Evolutionary conservation across 2,888 invertebrate genomes (phyloP), one percentile per base, ranked within the genome.

Genomic region (Acrobasis suavella): DNA sequence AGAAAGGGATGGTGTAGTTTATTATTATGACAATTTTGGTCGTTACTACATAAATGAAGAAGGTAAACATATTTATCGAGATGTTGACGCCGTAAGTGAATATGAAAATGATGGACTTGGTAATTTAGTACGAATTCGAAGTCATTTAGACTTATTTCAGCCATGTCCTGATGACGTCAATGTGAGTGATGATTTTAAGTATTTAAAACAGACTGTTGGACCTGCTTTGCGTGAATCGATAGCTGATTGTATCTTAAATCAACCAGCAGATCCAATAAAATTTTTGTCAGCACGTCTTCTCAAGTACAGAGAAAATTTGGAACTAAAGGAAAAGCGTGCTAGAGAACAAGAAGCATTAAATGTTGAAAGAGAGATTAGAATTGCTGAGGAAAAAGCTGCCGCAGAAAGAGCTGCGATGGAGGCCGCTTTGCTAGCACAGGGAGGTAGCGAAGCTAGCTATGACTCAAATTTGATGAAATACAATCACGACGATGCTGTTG

Each of bases 41-140:
- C 84, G 91, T 16, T 92, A 91, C 71, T 91, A 87, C 66, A 77
- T 89, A 37, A 80, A 91, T 67, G 71, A 72, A 1, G 75, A 83
- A 60, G 91, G 89, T n/a, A 89, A 86, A 74, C 85, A 83, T 71
- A 83, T 92, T 68, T 92, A 92, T 72, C 78, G 85, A 17, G 92
- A 92, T 17, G 69, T 69, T 61, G 91, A 89, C 72, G 64, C 83
- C 51, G 58, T 71, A 1, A 92, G 90, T 77, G 92, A 92, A 72
- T 92, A 90, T 68, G 91, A 92, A 79, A 86, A 85, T 67, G 92
- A 92, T 77, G 92, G 87, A 0, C 79, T 92, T 64, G 92, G 92
- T 52, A 92, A 92, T 69, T 75, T 92, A n/a, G 90, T 92, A 1
- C 86, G 91, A 59, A 85, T 89, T 68, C 85, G 86, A 50, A 90